A percentile compares a stretch with the other conserved stretches of the same genome.
phyloP scores from a whole-genome alignment of 2,113 vertebrate genomes.

The Bambusicola thoracicus region DNA sequence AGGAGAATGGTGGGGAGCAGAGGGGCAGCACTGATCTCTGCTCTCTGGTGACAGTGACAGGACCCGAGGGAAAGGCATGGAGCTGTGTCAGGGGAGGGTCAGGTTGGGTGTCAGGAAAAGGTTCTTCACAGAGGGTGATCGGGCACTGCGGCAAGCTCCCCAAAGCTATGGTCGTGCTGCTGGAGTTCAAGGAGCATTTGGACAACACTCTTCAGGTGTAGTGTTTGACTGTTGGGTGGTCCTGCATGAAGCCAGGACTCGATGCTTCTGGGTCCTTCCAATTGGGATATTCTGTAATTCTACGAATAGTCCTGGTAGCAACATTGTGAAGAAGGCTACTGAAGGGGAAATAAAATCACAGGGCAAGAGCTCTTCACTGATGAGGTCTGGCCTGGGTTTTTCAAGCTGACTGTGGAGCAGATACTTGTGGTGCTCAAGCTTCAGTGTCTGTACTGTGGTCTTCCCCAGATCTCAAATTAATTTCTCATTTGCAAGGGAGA shows the following conservation, averaged over 20 bases:
- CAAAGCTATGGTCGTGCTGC: neutral
- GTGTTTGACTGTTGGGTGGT: neutral
- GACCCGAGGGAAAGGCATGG: neutral
- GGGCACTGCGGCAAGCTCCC: neutral
- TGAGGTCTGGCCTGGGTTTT: neutral
- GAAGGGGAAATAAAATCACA: neutral
- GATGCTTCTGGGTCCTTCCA: neutral
- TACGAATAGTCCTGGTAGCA: neutral
- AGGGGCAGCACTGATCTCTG: neutral
- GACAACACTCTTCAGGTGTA: neutral
- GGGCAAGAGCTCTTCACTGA: neutral
- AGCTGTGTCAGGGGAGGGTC: no score
- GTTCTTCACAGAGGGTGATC: neutral
- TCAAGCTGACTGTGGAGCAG: neutral
- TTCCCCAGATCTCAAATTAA: neutral
- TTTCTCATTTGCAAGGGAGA: neutral
- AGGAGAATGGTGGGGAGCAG: neutral
- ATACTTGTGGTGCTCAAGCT: neutral
- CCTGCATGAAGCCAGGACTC: neutral
- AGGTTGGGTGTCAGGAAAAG: neutral
- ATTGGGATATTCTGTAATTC: neutral
- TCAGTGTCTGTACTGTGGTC: neutral
- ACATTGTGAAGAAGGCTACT: neutral
- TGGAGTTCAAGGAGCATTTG: neutral
- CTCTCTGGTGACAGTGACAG: neutral